Evolutionary conservation across 1,140 invertebrate genomes (phyloP).

Genomic region (Rhopalosiphum padi): DNA sequence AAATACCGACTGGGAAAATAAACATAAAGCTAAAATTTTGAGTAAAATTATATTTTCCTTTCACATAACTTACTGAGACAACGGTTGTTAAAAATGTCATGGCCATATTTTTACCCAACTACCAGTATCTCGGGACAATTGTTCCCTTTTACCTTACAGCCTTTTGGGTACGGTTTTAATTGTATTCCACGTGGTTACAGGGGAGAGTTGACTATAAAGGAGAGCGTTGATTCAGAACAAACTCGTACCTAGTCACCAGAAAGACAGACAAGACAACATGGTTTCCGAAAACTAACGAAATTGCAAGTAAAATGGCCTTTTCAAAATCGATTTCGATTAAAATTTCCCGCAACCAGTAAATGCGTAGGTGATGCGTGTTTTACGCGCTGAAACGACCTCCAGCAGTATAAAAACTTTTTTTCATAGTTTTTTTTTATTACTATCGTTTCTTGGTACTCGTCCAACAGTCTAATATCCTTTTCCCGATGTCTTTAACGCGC

Average conservation of each 20-base stretch:
- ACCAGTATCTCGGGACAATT: no score
- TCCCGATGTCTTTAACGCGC: background rate
- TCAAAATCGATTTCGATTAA: background rate
- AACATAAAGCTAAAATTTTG: background rate
- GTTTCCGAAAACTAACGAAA: background rate
- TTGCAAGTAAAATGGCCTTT: no score
- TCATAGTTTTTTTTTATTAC: background rate
- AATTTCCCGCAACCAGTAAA: no score
- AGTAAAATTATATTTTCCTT: background rate
- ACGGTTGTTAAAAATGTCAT: background rate
- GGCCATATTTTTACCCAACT: background rate
- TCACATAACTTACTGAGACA: no score
- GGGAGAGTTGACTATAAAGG: background rate
- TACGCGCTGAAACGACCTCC: background rate
- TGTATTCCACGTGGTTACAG: background rate
- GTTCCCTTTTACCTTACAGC: background rate
- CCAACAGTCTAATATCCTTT: slow-evolving; percentile 38
- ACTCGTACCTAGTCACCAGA: background rate
- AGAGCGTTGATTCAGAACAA: background rate
- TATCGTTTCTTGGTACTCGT: slow-evolving; percentile 18
- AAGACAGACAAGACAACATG: background rate
- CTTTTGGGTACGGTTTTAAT: background rate
- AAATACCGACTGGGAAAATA: background rate
- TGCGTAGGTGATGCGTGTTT: background rate
- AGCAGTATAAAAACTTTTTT: background rate